Evolutionary conservation across 2,113 vertebrate genomes (phyloP).

Genomic region (Parus major): DNA sequence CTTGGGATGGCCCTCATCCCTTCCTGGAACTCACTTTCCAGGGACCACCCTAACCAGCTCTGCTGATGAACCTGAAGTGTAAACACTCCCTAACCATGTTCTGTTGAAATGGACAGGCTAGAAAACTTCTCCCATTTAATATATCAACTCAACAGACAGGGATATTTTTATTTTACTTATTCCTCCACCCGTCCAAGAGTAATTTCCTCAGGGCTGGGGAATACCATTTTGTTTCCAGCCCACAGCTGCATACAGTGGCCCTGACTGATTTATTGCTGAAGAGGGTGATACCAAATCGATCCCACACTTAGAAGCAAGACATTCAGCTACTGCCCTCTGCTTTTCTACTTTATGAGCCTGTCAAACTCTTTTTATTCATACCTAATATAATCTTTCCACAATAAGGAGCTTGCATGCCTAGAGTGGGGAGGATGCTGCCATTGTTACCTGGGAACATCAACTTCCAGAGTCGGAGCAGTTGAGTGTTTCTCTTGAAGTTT

Average conservation of each 20-base stretch:
- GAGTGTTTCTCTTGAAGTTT: neutral
- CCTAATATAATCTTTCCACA: neutral
- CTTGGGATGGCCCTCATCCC: neutral
- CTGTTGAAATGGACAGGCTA: neutral
- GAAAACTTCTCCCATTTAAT: neutral
- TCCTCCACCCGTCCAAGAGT: neutral
- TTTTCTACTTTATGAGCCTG: neutral
- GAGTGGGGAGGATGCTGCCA: neutral
- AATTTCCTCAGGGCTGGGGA: neutral
- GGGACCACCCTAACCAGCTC: neutral
- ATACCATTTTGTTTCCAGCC: neutral
- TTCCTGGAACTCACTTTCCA: rapidly evolving
- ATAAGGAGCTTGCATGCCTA: neutral
- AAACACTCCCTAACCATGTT: neutral
- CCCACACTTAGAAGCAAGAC: neutral
- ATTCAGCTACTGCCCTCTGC: neutral
- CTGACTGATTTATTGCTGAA: neutral
- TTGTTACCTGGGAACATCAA: neutral
- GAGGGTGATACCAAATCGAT: neutral
- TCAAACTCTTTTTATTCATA: neutral
- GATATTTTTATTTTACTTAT: neutral
- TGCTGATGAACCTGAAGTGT: neutral
- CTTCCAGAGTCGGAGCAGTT: neutral
- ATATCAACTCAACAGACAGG: neutral
- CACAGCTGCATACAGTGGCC: rapidly evolving